Conservation (phyloP, 64 coral and sea anemone genomes). For the Dendrophyllia cribrosa region DNA sequence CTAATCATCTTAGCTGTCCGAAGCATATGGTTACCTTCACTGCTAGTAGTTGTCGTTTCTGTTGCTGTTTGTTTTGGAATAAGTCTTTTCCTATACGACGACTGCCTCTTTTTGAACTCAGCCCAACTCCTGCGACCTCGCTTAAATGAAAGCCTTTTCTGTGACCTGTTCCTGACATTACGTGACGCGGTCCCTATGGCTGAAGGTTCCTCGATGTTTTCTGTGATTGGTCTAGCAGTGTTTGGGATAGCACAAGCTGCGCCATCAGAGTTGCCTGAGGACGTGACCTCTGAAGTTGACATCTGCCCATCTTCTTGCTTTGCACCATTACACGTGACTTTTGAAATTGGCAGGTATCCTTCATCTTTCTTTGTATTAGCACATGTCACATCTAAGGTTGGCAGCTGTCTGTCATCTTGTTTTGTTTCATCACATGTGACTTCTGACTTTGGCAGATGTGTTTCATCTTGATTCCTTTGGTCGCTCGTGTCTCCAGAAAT, state of each 20-base stretch:
- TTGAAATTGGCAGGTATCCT: no score
- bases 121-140: neutral
- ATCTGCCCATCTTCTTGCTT: no score
- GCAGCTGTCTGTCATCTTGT: neutral
- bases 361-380: neutral
- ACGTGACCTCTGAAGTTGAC: no score
- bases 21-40: no score
- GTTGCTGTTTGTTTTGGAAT: neutral
- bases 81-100: neutral
- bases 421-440: neutral
- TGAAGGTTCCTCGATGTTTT: neutral
- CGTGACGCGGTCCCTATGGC: neutral
- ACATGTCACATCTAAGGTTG: neutral
- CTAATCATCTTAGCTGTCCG: no score
- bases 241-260: neutral
- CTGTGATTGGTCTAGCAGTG: neutral
- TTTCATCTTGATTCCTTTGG: neutral
- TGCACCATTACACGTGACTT: no score
- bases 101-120: neutral
- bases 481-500: neutral
- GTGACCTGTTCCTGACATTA: neutral
- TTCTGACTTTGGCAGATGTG: neutral
- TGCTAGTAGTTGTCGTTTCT: no score
- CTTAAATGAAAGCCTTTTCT: neutral
- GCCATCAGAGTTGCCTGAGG: no score